Percentiles rank a stretch among this genome's conserved stretches.
These are phyloP conservation scores for Drosophila tani DNA, from an alignment of 1,140 invertebrate genomes.

Conservation along the genomic window DNA sequence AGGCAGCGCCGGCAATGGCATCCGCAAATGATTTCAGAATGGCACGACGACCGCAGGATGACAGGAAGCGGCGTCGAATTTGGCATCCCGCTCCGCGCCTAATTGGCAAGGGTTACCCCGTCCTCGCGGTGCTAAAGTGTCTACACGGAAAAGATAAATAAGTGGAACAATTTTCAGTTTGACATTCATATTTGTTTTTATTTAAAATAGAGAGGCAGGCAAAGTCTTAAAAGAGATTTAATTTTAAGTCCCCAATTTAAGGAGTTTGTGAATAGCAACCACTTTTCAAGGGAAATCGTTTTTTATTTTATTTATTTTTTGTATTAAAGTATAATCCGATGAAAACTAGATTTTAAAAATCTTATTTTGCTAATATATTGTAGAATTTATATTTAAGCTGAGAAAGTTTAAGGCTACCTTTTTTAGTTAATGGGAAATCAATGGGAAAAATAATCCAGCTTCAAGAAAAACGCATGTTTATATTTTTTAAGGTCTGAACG, in stretches of 20 bases:
- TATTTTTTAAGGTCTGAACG: too few species aligned
- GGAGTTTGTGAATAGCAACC: background rate
- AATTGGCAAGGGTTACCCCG: slow-evolving; percentile 26
- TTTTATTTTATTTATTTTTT: too few species aligned
- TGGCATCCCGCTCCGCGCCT: slow-evolving; percentile 3
- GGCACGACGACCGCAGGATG: slow-evolving; percentile 9
- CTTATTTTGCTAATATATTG: too few species aligned
- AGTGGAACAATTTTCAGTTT: background rate
- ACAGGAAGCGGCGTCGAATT: slow-evolving; percentile 26
- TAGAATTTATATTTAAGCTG: too few species aligned
- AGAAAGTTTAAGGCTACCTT: too few species aligned
- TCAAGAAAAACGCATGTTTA: too few species aligned
- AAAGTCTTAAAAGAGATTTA: background rate
- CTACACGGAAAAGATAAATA: background rate
- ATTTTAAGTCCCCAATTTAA: background rate
- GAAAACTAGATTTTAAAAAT: too few species aligned
- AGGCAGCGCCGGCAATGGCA: slow-evolving; percentile 40
- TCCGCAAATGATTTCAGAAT: slow-evolving; percentile 42
- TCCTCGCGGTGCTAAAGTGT: background rate
- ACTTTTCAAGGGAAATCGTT: background rate
- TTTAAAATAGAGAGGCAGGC: too few species aligned
- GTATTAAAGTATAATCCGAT: too few species aligned
- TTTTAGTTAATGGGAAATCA: too few species aligned
- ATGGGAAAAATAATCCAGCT: background rate
- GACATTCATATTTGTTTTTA: background rate